Evolutionary conservation across 30 jellyfish, hydroid and myxozoan genomes (phyloP).

Genomic region (Rhopilema esculentum): DNA sequence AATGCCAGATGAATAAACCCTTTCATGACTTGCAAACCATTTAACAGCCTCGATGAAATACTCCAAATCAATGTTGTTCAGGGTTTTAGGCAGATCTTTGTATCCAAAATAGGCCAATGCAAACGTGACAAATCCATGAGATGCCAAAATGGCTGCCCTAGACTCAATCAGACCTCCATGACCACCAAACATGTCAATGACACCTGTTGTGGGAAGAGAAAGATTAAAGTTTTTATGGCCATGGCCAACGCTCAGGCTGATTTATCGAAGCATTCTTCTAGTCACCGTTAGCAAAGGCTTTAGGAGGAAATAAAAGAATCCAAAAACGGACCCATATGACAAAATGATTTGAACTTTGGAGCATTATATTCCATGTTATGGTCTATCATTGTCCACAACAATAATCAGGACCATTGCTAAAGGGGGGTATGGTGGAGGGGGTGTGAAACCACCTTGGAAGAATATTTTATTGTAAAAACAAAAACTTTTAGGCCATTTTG

Average conservation of each 20-base stretch:
- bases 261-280: not conserved
- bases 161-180: constrained; percentile 63
- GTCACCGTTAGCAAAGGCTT: no score
- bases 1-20: constrained; percentile 45
- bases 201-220: constrained; percentile 11
- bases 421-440: no score
- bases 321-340: no score
- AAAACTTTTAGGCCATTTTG: no score
- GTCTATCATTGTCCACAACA: no score
- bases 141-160: constrained; percentile 75
- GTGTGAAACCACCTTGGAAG: no score
- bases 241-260: not conserved
- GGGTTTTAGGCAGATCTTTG: constrained; percentile 67
- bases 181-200: constrained; percentile 69
- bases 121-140: constrained; percentile 79
- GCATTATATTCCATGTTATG: no score
- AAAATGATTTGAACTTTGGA: no score
- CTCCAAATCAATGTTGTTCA: constrained; percentile 31
- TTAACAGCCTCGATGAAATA: constrained; percentile 65
- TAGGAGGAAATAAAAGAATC: no score
- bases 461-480: no score
- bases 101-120: constrained; percentile 77
- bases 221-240: not conserved
- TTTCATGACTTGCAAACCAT: constrained; percentile 62
- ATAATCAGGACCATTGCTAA: no score